Base-by-base conservation (phyloP, 2,888 invertebrate species). In the Gerris lacustris region DNA sequence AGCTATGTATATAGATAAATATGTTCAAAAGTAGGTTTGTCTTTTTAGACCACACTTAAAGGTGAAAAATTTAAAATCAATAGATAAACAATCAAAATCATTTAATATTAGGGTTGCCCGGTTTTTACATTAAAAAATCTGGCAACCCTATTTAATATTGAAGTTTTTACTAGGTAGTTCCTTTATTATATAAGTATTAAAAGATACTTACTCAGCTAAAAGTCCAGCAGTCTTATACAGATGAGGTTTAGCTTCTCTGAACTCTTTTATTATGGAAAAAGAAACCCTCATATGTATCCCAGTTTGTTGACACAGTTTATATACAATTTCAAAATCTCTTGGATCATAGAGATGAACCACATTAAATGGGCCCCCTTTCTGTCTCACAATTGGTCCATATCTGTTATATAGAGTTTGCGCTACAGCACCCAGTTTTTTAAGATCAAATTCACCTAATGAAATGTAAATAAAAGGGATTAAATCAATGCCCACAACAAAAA, bases 271-370 rank as follows among this genome's bases (percentile, higher is more conserved):
- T 11, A 55, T 15, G 15, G 9, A 15, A 15, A 55, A 55, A 11
- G 11, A 9, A 55, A 9, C 11, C 55, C 55, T 55, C 15, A 55
- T 15, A 77, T 92, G 88, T 72, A 86, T 82, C 78, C 94, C 83
- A 0, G 92, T 92, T 68, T 90, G 81, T 77, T 94, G 94, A 78
- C 92, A 92, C 73, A 85, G 85, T 68, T 88, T 84, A 75, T 91
- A 88, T 75, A 94, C 82, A 1, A 82, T 83, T 76, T 90, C 89
- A 71, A 96, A 90, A 77, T 94, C 90, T 17, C 88, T 87, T 0
- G 95, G 94, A 77, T 90, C 87, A 78, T 87, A 93, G 0, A 96
- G 82, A 84, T 91, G 92, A 0, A 96, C 84, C 7, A 92, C 79
- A 70, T 86, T 85, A 6, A 88, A 86, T 0, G 91, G 90, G 63